Conservation (phyloP, 2,797 vertebrate species). For the Macroramphosus scolopax region DNA sequence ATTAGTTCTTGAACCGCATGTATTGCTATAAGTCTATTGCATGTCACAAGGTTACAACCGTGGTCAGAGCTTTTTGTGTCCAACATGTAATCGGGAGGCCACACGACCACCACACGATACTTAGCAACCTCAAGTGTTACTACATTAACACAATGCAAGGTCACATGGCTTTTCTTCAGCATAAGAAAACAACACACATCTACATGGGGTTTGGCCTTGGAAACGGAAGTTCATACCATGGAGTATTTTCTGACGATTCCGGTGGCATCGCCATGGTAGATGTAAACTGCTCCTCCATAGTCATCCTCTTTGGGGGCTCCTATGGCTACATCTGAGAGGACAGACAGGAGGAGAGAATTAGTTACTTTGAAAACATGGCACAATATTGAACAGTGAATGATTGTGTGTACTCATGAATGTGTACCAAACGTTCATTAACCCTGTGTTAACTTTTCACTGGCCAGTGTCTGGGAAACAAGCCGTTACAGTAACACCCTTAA, state of each 20-base stretch:
- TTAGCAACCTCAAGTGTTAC: too few relatives aligned
- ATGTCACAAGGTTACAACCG: too few relatives aligned
- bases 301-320: conserved; percentile 95
- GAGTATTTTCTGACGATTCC: conserved; percentile 90
- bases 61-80: too few relatives aligned
- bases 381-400: too few relatives aligned
- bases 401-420: too few relatives aligned
- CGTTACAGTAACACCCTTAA: conserved; percentile 65
- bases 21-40: too few relatives aligned
- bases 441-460: conserved; percentile 46
- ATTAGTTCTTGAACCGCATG: too few relatives aligned
- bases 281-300: conserved; percentile 89
- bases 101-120: too few relatives aligned
- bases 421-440: conserved; percentile 51
- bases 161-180: neutral
- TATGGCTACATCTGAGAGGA: conserved; percentile 87
- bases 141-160: too few relatives aligned
- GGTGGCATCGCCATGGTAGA: conserved; percentile 88
- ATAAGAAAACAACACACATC: neutral
- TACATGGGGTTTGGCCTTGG: neutral
- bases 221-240: conserved; percentile 82
- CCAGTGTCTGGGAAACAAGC: conserved; percentile 51
- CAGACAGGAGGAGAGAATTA: too few relatives aligned
- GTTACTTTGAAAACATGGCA: too few relatives aligned
- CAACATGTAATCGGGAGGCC: too few relatives aligned